Evolutionary conservation across 2,888 invertebrate species (phyloP), one percentile per base, ranked within the genome.

Genomic region (Eledona agricola): DNA sequence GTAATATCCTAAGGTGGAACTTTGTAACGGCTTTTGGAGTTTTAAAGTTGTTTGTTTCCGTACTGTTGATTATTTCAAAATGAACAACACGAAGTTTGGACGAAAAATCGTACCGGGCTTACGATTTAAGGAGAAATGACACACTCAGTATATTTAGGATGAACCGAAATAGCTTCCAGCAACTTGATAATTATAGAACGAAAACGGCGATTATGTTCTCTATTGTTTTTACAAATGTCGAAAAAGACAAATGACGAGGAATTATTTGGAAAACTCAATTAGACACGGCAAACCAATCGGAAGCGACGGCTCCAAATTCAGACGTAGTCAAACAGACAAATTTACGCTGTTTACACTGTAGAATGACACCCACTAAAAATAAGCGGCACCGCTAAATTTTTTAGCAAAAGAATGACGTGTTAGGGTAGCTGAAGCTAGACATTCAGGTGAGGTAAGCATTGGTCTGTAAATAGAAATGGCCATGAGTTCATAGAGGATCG

Each of bases 401-500:
- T 37, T 28, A 37, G 19, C 28, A 35, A 23, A 43, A 37, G 31
- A 31, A 19, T 49, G 49, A 49, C 49, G 49, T 38, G 35, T 49
- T 45, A 38, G 32, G 49, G 49, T n/a, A n/a, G n/a, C n/a, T n/a
- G 49, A 38, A 51, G 63, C 63, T 66, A 69, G 67, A 66, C 65
- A 63, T 63, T 64, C 64, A 67, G 66, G 66, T 67, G 66, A 65
- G 65, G 64, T 62, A 64, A 62, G 66, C 60, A 59, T 54, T 49
- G 57, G 51, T 59, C 65, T 67, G 58, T 56, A 67, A 67, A 69
- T 69, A 69, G 67, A 64, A 59, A 64, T 65, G 67, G 66, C 69
- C 69, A 63, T 69, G 69, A 67, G 67, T 66, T 62, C 63, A 60
- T 58, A 58, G 62, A 64, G 58, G 60, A 63, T 66, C 59, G 54